phyloP scores from a whole-genome alignment of 2,113 vertebrate genomes.

The Benitochromis conjunctus region DNA sequence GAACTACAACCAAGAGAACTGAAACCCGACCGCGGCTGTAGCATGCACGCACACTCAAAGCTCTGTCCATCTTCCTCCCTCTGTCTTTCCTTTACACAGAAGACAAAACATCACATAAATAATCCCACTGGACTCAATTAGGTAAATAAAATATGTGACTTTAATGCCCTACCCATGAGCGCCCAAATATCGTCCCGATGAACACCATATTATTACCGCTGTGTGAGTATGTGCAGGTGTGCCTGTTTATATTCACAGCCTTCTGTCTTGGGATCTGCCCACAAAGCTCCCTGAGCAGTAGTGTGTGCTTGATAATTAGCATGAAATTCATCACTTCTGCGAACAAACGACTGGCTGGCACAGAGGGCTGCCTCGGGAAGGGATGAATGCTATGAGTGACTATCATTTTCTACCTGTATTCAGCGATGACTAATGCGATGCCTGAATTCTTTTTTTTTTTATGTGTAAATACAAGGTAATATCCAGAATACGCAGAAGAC shows the following conservation, averaged over 20 bases:
- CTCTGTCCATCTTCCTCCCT: not conserved
- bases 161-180: conserved; percentile 38
- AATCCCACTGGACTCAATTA: conserved; percentile 78
- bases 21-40: not conserved
- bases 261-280: conserved; percentile 34
- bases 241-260: conserved; percentile 3
- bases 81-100: not conserved
- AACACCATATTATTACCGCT: not conserved
- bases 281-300: conserved; percentile 21
- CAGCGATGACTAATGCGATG: not conserved
- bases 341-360: conserved; percentile 17
- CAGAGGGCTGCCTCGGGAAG: conserved; percentile 9
- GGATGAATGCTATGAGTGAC: conserved; percentile 19
- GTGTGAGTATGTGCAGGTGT: not conserved
- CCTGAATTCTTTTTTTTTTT: not conserved
- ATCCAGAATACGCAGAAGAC: not conserved
- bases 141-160: conserved; percentile 61
- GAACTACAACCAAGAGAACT: not conserved
- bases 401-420: not conserved
- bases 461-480: not conserved
- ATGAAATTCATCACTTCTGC: conserved; percentile 28
- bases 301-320: conserved; percentile 47
- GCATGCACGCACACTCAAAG: not conserved
- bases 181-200: conserved; percentile 2
- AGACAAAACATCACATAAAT: conserved; percentile 46